Conservation (phyloP, 2,888 invertebrate species). For the Tinea semifulvella region DNA sequence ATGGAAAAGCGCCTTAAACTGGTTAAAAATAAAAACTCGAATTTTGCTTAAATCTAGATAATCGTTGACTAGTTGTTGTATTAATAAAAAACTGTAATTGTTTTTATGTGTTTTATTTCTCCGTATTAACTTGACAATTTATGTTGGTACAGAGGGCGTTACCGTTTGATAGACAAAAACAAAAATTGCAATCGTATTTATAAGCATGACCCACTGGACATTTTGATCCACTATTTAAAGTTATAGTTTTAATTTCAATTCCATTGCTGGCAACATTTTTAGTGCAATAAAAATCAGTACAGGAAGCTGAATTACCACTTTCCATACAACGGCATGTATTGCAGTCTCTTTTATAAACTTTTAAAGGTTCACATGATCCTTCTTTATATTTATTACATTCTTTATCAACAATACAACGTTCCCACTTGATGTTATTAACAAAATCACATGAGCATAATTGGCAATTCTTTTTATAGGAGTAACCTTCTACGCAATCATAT, state of each 20-base stretch:
- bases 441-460: slow-evolving; percentile 34
- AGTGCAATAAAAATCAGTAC: slow-evolving; percentile 22
- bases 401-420: slow-evolving; percentile 27
- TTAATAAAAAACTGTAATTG: neutral
- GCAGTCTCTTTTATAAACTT: slow-evolving; percentile 34
- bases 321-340: slow-evolving; percentile 38
- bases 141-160: slow-evolving; percentile 44
- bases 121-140: slow-evolving; percentile 25
- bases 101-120: neutral
- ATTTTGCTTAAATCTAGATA: no score
- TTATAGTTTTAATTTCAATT: slow-evolving; percentile 38
- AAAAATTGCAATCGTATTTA: slow-evolving; percentile 42
- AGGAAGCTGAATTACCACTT: slow-evolving; percentile 35
- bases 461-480: slow-evolving; percentile 34
- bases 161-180: slow-evolving; percentile 42
- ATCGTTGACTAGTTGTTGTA: neutral
- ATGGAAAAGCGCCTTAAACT: no score
- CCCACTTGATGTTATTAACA: slow-evolving; percentile 23
- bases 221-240: slow-evolving; percentile 23
- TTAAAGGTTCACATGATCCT: slow-evolving; percentile 44
- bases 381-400: slow-evolving; percentile 20
- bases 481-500: slow-evolving; percentile 31
- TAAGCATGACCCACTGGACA: slow-evolving; percentile 40
- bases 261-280: slow-evolving; percentile 20
- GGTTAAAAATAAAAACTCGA: no score